Evolutionary conservation across 2,888 invertebrate genomes (phyloP).

Genomic region (Drosophila anomalata): DNA sequence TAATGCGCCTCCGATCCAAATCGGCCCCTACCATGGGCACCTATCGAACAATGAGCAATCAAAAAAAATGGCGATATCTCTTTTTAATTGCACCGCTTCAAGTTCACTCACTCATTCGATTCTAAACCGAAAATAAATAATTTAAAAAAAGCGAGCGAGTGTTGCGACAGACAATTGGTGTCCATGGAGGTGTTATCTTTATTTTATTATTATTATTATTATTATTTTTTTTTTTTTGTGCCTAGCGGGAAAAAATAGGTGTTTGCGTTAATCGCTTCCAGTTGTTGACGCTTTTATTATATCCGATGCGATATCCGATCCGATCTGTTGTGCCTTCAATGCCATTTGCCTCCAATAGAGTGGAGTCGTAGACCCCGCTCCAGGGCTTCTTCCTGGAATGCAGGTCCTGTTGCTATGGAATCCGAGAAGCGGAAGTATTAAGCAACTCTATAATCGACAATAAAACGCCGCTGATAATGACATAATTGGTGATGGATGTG

Average conservation of each 20-base stretch:
- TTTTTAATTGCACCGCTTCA: slow-evolving; percentile 42
- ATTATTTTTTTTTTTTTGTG: neutral
- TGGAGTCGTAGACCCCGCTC: slow-evolving; percentile 9
- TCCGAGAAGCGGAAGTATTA: slow-evolving; percentile 5
- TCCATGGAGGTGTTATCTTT: slow-evolving; percentile 25
- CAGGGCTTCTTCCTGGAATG: slow-evolving; percentile 14
- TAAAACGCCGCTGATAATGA: neutral
- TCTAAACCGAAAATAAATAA: neutral
- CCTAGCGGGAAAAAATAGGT: slow-evolving; percentile 7
- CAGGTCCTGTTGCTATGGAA: slow-evolving; percentile 1
- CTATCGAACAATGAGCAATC: slow-evolving; percentile 62
- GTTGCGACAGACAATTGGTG: slow-evolving; percentile 35
- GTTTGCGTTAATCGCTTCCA: slow-evolving; percentile 28
- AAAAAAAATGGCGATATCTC: slow-evolving; percentile 64
- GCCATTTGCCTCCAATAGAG: slow-evolving; percentile 10
- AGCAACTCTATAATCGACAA: slow-evolving; percentile 5
- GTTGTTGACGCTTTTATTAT: slow-evolving; percentile 28
- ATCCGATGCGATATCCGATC: slow-evolving; percentile 24
- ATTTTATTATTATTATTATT: slow-evolving; percentile 6
- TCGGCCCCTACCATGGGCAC: slow-evolving; percentile 57
- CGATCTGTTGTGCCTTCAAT: slow-evolving; percentile 8
- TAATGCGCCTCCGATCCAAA: slow-evolving; percentile 55
- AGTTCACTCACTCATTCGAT: slow-evolving; percentile 25
- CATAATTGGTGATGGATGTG: neutral
- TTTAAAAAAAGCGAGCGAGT: neutral